Base-by-base conservation (phyloP, 2,888 invertebrate genomes). In the Lymantria monacha region DNA sequence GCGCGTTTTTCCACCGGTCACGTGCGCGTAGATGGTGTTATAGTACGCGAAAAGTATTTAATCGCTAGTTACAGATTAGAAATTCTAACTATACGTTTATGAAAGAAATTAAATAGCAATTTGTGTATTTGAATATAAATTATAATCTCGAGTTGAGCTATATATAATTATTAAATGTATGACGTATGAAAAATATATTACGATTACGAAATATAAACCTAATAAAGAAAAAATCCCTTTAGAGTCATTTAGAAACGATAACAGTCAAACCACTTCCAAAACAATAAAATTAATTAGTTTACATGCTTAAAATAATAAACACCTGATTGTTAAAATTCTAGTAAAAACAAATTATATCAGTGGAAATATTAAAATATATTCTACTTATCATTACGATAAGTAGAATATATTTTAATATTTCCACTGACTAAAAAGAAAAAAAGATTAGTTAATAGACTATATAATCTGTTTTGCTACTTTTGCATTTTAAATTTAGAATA, bases 1-100 rank as follows among this genome's bases (percentile, higher is more conserved):
- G 52, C 65, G 69, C 70, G 61, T 59, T 78, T 77, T 76, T 74
- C 76, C 69, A 69, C 59, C 61, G 59, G 65, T 81, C 82, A 83
- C 83, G 81, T 81, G 82, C 70, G 46, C 62, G 31, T 49, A 53
- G 69, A 66, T 69, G 66, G 67, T 66, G 68, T 65, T 14, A 55
- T 49, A 33, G 60, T 37, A 54, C 50, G 41, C 1, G 51, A 51
- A 50, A 62, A 55, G 51, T 31, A 43, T 30, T 30, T 42, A 37
- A 46, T 33, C 9, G 44, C 22, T 30, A 44, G 41, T 41, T 44
- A 37, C 30, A 14, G 33, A 8, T 46, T 5, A 40, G 15, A 33
- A 33, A 33, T 33, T 33, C 5, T 33, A 33, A 10, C 33, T 10
- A 10, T 8, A 10, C 1, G 2, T 7, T 3, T 33, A 5, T 33